Evolutionary conservation across 2,113 vertebrate genomes (phyloP), one percentile per base, ranked within the genome.

Genomic region (Pipra filicauda): DNA sequence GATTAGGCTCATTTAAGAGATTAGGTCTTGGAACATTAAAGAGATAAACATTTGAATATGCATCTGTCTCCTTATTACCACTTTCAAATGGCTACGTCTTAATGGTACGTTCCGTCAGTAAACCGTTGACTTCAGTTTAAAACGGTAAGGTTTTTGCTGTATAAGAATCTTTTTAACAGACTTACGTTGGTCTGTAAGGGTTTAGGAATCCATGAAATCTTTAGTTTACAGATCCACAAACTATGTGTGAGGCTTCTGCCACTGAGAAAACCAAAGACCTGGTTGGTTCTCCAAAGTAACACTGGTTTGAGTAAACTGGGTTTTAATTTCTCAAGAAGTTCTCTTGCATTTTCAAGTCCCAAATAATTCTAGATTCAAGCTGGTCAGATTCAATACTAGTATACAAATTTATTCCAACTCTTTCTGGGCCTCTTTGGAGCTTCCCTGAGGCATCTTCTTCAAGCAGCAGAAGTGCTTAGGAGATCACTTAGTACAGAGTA

Each of bases 31-130:
- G 67, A 91, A 91, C 94, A 95, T 91, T 91, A 83, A 83, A 93
- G 82, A 94, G 64, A 76, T 73, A 94, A 95, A 84, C 75, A 71
- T 92, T 96, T 90, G 82, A 95, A 95, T 95, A 95, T 96, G 93
- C 74, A 95, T 91, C 74, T 74, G 21, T 59, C 64, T 93, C 37
- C 49, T 91, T 80, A 88, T 70, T 90, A 41, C 57, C 79, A 33
- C 39, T 91, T 95, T 76, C 70, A 94, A 96, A 95, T 86, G 80
- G 57, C 31, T 77, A 41, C 33, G 22, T 52, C 89, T 90, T 88
- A 80, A 77, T 95, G 73, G 59, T 41, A 27, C 61, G 57, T 96
- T 95, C 70, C 58, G 23, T 52, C 70, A 89, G 66, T 71, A 92
- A 89, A 31, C 54, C 31, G 65, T 61, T 33, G 12, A 35, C 46